phyloP scores from a whole-genome alignment of 2,888 invertebrate genomes.

The Phaedon cochleariae region DNA sequence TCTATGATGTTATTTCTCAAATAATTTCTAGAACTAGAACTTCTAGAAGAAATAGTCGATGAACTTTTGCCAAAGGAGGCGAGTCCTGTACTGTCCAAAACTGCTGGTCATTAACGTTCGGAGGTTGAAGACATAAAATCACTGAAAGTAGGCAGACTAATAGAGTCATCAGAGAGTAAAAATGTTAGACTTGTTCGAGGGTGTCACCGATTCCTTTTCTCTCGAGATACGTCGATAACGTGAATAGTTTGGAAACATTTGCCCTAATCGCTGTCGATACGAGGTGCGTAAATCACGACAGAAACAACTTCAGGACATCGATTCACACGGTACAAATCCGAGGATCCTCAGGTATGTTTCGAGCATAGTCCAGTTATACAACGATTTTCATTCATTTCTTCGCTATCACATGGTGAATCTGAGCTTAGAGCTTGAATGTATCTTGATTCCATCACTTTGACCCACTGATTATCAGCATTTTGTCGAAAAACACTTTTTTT shows the following conservation, averaged over 20 bases:
- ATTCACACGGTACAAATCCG: constrained; percentile 43
- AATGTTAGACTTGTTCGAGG: constrained; percentile 55
- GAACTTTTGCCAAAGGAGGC: no score
- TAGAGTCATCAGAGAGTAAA: constrained; percentile 57
- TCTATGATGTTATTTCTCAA: no score
- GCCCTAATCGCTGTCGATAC: constrained; percentile 58
- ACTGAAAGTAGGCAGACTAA: constrained; percentile 57
- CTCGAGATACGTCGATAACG: constrained; percentile 55
- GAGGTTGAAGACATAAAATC: constrained; percentile 47
- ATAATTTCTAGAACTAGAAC: no score
- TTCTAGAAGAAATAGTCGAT: no score
- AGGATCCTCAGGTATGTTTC: background rate
- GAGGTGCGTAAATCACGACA: constrained; percentile 57
- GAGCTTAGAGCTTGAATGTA: no score
- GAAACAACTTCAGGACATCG: constrained; percentile 31
- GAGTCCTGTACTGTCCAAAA: background rate
- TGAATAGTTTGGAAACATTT: constrained; percentile 56
- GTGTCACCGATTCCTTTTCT: constrained; percentile 58
- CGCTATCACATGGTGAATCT: no score
- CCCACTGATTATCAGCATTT: no score
- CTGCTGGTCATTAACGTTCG: constrained; percentile 9
- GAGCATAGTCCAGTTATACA: background rate
- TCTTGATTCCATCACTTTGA: no score
- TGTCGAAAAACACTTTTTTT: no score
- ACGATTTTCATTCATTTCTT: no score